Base-by-base conservation (phyloP, 1,140 invertebrate species). In the Theocolax elegans region DNA sequence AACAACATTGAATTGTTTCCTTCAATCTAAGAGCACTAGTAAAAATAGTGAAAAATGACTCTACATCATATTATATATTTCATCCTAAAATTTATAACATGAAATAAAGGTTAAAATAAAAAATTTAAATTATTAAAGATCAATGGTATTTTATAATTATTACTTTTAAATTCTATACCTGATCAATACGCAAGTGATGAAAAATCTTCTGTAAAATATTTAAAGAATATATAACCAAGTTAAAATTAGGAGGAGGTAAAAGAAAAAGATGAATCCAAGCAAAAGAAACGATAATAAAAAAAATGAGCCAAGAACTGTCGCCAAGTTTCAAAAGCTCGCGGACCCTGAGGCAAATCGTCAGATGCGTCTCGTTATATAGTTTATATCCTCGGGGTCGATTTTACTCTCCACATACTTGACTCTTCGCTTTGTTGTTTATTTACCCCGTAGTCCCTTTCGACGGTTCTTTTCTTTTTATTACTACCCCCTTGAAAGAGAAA, bases 331-430 rank as follows among this genome's bases (percentile, higher is more conserved):
- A 74, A 72, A 66, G 54, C 67, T n/a, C n/a, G 64, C 76, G 71
- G 68, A 72, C 74, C 77, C 66, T 56, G 76, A 76, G 77, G 76
- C 78, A 76, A 79, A 79, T 81, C 81, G 79, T 83, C 81, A 81
- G 82, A 86, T 85, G 84, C 84, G 82, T 86, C 84, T 86, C 84
- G 80, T 86, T 86, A 86, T n/a, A n/a, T 79, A 84, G 83, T 79
- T 81, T 73, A 80, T 79, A 86, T 82, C 75, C 77, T 77, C 76
- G 76, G 68, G 72, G 10, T 27, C 48, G 35, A 0, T 1, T 21
- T 42, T 42, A 42, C 40, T 58, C 31, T 35, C 31, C 31, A 6
- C 31, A 35, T 35, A 6, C 10, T n/a, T 54, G 62, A 66, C 23
- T 71, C 66, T 35, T 35, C 31, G 4, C 31, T 35, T 35, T 58